Evolutionary conservation across 64 coral and sea anemone genomes (phyloP).

Genomic region (Catalaphyllia jardinei): DNA sequence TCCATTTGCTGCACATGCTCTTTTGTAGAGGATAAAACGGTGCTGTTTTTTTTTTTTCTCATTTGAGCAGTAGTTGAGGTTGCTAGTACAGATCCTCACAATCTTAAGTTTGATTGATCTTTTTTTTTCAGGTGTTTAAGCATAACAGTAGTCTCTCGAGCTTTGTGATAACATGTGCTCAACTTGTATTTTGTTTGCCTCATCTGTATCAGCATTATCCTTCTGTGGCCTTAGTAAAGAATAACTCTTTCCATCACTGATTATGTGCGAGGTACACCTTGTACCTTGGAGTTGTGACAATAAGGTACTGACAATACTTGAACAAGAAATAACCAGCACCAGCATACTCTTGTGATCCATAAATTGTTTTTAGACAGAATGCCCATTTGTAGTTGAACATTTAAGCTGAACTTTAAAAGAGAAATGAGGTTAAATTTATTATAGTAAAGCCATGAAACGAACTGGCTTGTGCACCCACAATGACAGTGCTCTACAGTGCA

Average conservation of each 20-base stretch:
- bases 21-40: slow-evolving; percentile 51
- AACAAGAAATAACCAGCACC: slow-evolving; percentile 44
- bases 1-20: slow-evolving; percentile 48
- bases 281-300: slow-evolving; percentile 1
- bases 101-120: slow-evolving; percentile 35
- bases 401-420: slow-evolving; percentile 56
- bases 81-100: slow-evolving; percentile 45
- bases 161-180: slow-evolving; percentile 50
- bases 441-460: slow-evolving; percentile 41
- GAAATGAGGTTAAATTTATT: slow-evolving; percentile 60
- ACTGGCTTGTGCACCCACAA: slow-evolving; percentile 42
- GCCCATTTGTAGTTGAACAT: slow-evolving; percentile 58
- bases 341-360: slow-evolving; percentile 56
- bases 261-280: slow-evolving; percentile 43
- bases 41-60: slow-evolving; percentile 35
- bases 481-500: slow-evolving; percentile 29
- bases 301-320: slow-evolving; percentile 5
- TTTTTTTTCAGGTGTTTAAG: background rate
- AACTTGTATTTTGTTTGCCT: slow-evolving; percentile 60
- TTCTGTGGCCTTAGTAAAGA: slow-evolving; percentile 15
- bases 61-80: slow-evolving; percentile 57
- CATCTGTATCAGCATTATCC: slow-evolving; percentile 54
- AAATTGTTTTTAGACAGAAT: slow-evolving; percentile 35
- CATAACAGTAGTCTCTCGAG: slow-evolving; percentile 26
- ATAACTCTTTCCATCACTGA: background rate